Percentiles rank a stretch among this genome's conserved stretches.
These are phyloP conservation scores for Olivierus martensii DNA, from an alignment of 1,140 invertebrate species.

Conservation along the genomic window DNA sequence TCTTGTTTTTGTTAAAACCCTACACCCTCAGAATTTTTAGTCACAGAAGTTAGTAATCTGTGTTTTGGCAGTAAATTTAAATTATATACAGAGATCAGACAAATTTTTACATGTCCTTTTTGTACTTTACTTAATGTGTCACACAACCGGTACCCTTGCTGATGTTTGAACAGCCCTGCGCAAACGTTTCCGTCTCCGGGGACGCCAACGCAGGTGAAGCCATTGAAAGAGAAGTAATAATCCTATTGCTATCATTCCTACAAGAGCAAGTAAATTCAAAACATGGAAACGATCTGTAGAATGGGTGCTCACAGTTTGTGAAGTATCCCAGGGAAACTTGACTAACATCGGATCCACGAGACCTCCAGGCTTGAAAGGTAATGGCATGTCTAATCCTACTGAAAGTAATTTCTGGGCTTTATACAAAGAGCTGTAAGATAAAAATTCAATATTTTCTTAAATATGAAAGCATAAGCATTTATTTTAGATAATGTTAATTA, in stretches of 20 bases:
- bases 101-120: too few species aligned
- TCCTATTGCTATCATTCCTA: background rate
- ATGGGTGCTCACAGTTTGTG: constrained; percentile 15
- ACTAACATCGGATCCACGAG: constrained; percentile 1
- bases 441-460: too few species aligned
- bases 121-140: background rate
- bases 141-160: constrained; percentile 1
- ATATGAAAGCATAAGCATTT: too few species aligned
- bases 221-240: constrained; percentile 7
- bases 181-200: background rate
- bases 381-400: constrained; percentile 28
- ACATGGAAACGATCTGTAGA: constrained; percentile 8
- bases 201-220: constrained; percentile 1
- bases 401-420: constrained; percentile 55
- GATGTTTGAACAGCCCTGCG: background rate
- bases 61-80: too few species aligned
- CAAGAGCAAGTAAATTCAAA: constrained; percentile 3
- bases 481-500: too few species aligned
- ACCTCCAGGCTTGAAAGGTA: constrained; percentile 10
- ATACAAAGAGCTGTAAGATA: constrained; percentile 46
- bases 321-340: constrained; percentile 10
- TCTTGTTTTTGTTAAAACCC: too few species aligned
- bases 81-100: too few species aligned
- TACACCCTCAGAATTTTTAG: too few species aligned
- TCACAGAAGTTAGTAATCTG: too few species aligned